Percentiles rank a stretch among this genome's conserved stretches.
phyloP scores from a whole-genome alignment of 1,140 invertebrate genomes.

The Helicorthomorpha holstii region DNA sequence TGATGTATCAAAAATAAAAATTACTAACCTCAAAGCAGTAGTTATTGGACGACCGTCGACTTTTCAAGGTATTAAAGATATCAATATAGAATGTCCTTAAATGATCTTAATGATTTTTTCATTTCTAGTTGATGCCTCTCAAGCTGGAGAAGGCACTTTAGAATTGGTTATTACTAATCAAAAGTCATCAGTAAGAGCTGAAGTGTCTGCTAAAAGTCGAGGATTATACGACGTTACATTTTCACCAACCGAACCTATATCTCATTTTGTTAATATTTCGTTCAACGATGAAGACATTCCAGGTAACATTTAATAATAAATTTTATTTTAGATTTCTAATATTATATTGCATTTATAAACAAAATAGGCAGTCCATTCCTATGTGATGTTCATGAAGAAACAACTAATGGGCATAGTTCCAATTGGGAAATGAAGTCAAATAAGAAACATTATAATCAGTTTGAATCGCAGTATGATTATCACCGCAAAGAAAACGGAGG shows the following conservation, averaged over 20 bases:
- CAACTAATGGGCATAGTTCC: neutral
- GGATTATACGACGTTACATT: constrained; percentile 94
- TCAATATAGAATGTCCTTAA: neutral
- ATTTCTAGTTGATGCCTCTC: constrained; percentile 79
- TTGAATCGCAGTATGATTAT: neutral
- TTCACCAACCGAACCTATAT: constrained; percentile 68
- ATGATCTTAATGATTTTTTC: neutral
- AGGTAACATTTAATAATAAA: constrained; percentile 25
- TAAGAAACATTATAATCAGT: neutral
- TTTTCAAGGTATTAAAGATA: constrained; percentile 23
- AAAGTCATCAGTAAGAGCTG: constrained; percentile 40
- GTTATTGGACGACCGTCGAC: constrained; percentile 18
- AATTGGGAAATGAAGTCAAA: neutral
- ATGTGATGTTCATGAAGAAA: constrained; percentile 35
- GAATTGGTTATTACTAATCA: constrained; percentile 85
- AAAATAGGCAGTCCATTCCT: constrained; percentile 70
- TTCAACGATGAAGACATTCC: constrained; percentile 90
- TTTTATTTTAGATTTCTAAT: neutral
- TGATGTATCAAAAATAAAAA: constrained; percentile 66
- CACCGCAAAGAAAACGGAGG: neutral
- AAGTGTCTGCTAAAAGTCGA: constrained; percentile 68
- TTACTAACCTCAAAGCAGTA: constrained; percentile 47
- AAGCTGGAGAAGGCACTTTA: constrained; percentile 86
- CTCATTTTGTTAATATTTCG: constrained; percentile 88
- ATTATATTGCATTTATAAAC: constrained; percentile 6